Base-by-base conservation (phyloP, 2,797 vertebrate species). In the Enteromius afrohamiltoni region DNA sequence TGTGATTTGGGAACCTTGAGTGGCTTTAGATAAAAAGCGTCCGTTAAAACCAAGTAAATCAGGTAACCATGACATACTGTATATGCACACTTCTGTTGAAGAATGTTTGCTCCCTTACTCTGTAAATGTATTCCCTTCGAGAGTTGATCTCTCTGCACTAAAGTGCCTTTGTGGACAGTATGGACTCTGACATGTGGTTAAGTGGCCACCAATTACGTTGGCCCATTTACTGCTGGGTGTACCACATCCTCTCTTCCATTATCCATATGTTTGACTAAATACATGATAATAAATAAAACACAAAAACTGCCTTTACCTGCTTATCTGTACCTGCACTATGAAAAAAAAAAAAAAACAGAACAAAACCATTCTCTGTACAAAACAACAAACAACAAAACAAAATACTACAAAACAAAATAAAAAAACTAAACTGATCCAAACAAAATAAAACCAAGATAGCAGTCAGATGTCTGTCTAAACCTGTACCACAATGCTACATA, bases 131-230 rank as follows among this genome's bases (percentile, higher is more conserved):
- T 42, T 51, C 19, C 23, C 7, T 7, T 47, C 23, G 64, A 55
- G 75, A 83, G 42, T 19, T 10, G 58, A 21, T 53, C 64, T 85
- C 21, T 49, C 37, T 19, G 42, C 37, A 42, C 67, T 76, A 67
- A 75, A 65, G 79, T 86, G 60, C 69, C 34, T 21, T n/a, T 47
- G 13, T 55, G 65, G 84, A 80, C 79, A 49, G 34, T 34, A 69
- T 68, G 78, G 62, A 69, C n/a, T 73, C 29, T 76, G 68, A 51
- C 77, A 71, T 79, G 37, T 37, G 77, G 68, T 74, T 74, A 74
- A 65, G 77, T 62, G 45, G 42, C 9, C 51, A 69, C 64, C 42
- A 47, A 51, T 69, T 68, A 69, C 31, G 31, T 40, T 51, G 29
- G 26, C 51, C 21, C 26, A 29, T 8, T 62, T 64, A n/a, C 29